Evolutionary conservation across 2,113 vertebrate genomes (phyloP).

Genomic region (Sterrhoptilus dennistouni): DNA sequence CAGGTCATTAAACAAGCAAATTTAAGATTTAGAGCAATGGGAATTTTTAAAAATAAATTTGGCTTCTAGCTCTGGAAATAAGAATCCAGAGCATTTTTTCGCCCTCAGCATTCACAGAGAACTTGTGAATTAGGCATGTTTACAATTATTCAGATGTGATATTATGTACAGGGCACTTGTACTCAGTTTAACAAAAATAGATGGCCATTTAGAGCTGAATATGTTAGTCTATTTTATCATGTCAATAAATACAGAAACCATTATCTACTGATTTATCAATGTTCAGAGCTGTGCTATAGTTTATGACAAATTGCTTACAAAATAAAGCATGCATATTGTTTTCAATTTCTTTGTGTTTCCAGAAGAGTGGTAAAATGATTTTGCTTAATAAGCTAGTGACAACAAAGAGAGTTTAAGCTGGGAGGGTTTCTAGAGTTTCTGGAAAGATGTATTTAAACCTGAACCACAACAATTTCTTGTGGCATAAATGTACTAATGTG

Average conservation of each 20-base stretch:
- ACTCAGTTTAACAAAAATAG: slow-evolving; percentile 8
- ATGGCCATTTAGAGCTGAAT: background rate
- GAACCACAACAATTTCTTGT: background rate
- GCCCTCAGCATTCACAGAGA: background rate
- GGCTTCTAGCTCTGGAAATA: background rate
- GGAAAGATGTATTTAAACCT: slow-evolving; percentile 35
- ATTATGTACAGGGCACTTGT: background rate
- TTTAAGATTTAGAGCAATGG: background rate
- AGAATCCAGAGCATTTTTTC: background rate
- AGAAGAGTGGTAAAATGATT: slow-evolving; percentile 43
- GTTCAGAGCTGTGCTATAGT: background rate
- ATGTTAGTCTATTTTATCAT: background rate
- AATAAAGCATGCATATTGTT: slow-evolving; percentile 45
- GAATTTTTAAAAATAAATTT: background rate
- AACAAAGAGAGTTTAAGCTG: slow-evolving; percentile 27
- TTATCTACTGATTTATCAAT: slow-evolving; percentile 60
- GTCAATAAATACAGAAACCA: slow-evolving; percentile 56
- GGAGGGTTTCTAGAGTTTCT: slow-evolving; percentile 32
- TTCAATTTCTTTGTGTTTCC: slow-evolving; percentile 46
- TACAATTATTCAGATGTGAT: background rate
- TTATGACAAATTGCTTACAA: slow-evolving; percentile 46
- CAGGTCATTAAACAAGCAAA: background rate
- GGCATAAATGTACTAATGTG: slow-evolving; percentile 9
- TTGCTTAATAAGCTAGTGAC: slow-evolving; percentile 34
- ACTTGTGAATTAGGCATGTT: background rate